Conservation (phyloP, 2,888 invertebrate species). For the Drosophila quasianomalipes region DNA sequence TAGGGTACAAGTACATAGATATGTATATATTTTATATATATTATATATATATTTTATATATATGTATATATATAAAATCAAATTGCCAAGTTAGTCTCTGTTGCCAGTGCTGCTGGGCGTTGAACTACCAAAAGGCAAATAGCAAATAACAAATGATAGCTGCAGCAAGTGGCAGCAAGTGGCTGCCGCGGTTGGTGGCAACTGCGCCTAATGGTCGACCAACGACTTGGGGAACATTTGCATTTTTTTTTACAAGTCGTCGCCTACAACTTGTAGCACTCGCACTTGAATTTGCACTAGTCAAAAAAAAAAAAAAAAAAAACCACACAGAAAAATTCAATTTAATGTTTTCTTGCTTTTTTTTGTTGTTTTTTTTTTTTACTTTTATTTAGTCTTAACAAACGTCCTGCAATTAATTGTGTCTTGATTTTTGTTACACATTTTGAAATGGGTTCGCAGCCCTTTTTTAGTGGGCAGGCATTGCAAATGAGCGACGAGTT, state of each 20-base stretch:
- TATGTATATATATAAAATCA: slow-evolving; percentile 25
- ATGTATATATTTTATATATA: background rate
- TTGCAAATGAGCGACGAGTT: slow-evolving; percentile 62
- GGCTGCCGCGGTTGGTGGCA: slow-evolving; percentile 55
- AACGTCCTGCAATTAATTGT: slow-evolving; percentile 77
- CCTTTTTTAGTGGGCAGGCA: slow-evolving; percentile 39
- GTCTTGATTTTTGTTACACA: slow-evolving; percentile 74
- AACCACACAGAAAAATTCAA: slow-evolving; percentile 57
- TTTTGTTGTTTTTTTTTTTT: background rate
- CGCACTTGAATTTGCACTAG: slow-evolving; percentile 59
- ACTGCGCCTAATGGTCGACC: slow-evolving; percentile 42
- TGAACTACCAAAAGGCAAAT: slow-evolving; percentile 36
- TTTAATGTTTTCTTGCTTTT: slow-evolving; percentile 40
- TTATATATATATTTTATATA: background rate
- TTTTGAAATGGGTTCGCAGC: slow-evolving; percentile 63
- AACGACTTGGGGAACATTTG: slow-evolving; percentile 59
- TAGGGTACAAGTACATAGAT: slow-evolving; percentile 2
- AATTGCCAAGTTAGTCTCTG: slow-evolving; percentile 29
- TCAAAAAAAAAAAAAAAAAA: slow-evolving; percentile 15
- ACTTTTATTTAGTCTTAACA: slow-evolving; percentile 42
- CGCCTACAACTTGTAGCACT: slow-evolving; percentile 64
- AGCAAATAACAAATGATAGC: slow-evolving; percentile 59
- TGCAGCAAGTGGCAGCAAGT: slow-evolving; percentile 46
- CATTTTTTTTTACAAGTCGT: slow-evolving; percentile 73
- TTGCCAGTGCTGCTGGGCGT: slow-evolving; percentile 34